Evolutionary conservation across 2,113 vertebrate genomes (phyloP).

Genomic region (Engraulis encrasicolus): DNA sequence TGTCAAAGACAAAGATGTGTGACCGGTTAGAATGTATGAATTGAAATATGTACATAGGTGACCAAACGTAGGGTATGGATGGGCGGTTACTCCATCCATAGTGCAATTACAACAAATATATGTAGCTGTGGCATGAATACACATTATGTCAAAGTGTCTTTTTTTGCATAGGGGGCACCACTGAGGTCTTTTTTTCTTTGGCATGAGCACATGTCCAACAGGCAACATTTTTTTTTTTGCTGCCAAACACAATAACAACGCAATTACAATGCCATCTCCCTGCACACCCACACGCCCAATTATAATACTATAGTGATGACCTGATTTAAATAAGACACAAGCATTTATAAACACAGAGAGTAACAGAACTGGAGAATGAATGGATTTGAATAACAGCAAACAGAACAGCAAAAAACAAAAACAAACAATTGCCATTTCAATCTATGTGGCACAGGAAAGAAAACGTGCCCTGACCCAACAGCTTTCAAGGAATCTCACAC

Average conservation of each 20-base stretch:
- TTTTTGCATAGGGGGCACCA: background rate
- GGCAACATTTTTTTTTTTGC: too few species aligned
- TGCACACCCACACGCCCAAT: background rate
- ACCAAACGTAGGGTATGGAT: too few species aligned
- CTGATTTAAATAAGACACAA: slow-evolving; percentile 28
- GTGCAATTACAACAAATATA: slow-evolving; percentile 71
- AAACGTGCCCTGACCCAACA: slow-evolving; percentile 39
- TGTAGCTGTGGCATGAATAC: slow-evolving; percentile 43
- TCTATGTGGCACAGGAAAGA: slow-evolving; percentile 15
- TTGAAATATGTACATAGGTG: too few species aligned
- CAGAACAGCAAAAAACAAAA: background rate
- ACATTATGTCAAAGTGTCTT: slow-evolving; percentile 19
- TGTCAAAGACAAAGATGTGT: too few species aligned
- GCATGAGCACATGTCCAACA: too few species aligned
- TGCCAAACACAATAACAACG: too few species aligned
- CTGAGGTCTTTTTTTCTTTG: background rate
- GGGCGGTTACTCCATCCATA: slow-evolving; percentile 59
- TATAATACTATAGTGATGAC: slow-evolving; percentile 21
- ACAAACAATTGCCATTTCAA: background rate
- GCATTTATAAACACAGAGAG: background rate
- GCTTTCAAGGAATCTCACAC: background rate
- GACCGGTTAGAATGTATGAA: too few species aligned
- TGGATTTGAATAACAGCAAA: background rate
- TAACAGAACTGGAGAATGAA: background rate
- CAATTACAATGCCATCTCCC: too few species aligned